Conservation (phyloP, 2,113 vertebrate species). For the Mus spicilegus region DNA sequence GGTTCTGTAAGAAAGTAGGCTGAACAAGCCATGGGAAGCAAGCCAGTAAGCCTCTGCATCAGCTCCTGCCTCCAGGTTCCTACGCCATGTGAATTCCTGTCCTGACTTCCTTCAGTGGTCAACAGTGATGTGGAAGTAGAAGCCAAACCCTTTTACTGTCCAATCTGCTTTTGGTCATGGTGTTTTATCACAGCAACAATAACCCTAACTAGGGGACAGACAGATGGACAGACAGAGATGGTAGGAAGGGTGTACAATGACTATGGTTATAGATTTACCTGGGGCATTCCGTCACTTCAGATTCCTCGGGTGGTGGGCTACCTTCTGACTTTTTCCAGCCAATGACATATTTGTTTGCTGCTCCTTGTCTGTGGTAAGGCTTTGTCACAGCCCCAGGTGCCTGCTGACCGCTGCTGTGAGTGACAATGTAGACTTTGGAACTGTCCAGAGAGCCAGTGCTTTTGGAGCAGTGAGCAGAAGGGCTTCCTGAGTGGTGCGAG, state of each 20-base stretch:
- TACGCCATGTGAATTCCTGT: background rate
- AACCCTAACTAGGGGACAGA: background rate
- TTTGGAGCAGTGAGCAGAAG: slow-evolving; percentile 92
- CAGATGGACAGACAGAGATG: background rate
- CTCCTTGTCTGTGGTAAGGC: slow-evolving; percentile 89
- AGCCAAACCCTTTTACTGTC: background rate
- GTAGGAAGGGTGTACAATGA: background rate
- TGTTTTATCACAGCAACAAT: background rate
- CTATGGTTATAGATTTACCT: slow-evolving; percentile 84
- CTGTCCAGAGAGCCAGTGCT: slow-evolving; percentile 92
- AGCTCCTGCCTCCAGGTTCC: background rate
- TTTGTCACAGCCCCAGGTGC: slow-evolving; percentile 88
- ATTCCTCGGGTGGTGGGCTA: slow-evolving; percentile 91
- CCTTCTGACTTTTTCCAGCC: slow-evolving; percentile 91
- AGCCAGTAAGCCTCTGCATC: too few relatives aligned
- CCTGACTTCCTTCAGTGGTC: background rate
- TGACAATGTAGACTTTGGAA: slow-evolving; percentile 95
- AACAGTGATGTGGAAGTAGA: background rate
- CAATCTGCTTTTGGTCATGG: background rate
- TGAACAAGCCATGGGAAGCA: too few relatives aligned
- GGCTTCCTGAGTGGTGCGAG: slow-evolving; percentile 95
- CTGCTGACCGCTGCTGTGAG: slow-evolving; percentile 88
- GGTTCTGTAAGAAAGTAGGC: too few relatives aligned
- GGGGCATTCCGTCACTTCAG: slow-evolving; percentile 92
- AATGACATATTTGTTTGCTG: slow-evolving; percentile 88